Percentiles rank a stretch among this genome's conserved stretches.
Evolutionary conservation across 2,888 invertebrate species (phyloP).

Genomic region (Dolichomitus sp.): DNA sequence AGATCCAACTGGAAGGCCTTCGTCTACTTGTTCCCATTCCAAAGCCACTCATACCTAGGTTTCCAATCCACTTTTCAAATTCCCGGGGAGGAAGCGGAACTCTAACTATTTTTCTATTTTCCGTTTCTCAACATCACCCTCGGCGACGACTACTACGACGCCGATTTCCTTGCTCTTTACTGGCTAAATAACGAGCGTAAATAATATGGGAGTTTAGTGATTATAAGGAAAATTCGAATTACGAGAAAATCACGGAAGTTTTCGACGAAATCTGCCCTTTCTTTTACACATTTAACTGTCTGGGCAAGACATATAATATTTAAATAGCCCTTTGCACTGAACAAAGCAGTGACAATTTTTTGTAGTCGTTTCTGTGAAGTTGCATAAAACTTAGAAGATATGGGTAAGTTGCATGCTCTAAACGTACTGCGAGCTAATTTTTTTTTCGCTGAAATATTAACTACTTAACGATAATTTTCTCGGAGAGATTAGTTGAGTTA

Average conservation of each 20-base stretch:
- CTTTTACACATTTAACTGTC: no score
- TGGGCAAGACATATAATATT: no score
- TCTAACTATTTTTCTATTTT: slow-evolving; percentile 58
- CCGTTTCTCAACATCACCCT: slow-evolving; percentile 31
- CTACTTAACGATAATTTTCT: no score
- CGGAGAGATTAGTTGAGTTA: no score
- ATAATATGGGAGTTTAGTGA: slow-evolving; percentile 44
- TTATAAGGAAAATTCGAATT: slow-evolving; percentile 29
- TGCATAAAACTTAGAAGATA: no score
- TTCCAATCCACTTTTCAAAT: slow-evolving; percentile 9
- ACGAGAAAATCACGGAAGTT: neutral
- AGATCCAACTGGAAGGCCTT: slow-evolving; percentile 46
- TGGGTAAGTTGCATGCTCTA: no score
- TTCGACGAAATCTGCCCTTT: neutral
- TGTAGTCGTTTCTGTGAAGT: no score
- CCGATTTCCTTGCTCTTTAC: slow-evolving; percentile 41
- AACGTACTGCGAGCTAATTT: no score
- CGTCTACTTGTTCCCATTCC: slow-evolving; percentile 53
- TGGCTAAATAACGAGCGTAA: slow-evolving; percentile 17
- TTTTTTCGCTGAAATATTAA: no score
- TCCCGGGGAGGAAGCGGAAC: slow-evolving; percentile 53
- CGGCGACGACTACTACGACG: slow-evolving; percentile 25
- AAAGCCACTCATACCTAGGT: neutral
- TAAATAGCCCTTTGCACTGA: no score
- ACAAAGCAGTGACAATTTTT: no score